Evolutionary conservation across 1,140 invertebrate species (phyloP).

Genomic region (Sipha flava): DNA sequence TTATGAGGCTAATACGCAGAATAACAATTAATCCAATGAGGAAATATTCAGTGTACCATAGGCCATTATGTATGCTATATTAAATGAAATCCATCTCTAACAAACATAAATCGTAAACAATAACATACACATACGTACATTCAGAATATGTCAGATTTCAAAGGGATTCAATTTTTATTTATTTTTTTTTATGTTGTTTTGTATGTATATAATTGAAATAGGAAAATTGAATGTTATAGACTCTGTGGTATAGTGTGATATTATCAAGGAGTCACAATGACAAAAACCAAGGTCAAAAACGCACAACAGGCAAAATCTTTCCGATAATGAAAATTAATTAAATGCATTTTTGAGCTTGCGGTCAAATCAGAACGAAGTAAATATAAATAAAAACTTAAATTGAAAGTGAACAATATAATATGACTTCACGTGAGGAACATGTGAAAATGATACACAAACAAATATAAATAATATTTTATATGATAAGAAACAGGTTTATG

Average conservation of each 20-base stretch:
- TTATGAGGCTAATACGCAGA: no score
- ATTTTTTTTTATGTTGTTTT: no score
- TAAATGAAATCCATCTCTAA: neutral
- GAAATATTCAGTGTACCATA: no score
- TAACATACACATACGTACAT: neutral
- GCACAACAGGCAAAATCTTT: neutral
- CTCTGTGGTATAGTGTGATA: neutral
- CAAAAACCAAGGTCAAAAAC: no score
- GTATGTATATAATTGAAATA: no score
- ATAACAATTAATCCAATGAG: no score
- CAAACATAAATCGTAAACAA: neutral
- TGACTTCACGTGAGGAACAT: neutral
- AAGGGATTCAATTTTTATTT: neutral
- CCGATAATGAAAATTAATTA: neutral
- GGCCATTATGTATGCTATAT: neutral
- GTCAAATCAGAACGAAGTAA: neutral
- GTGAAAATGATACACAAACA: neutral
- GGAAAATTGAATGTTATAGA: no score
- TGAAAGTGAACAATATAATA: neutral
- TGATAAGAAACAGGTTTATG: no score
- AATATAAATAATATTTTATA: neutral
- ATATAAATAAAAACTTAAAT: neutral
- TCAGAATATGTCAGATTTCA: neutral
- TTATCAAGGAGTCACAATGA: no score
- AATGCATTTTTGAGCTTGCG: neutral